Percentiles rank a stretch among this genome's conserved stretches.
phyloP scores from a whole-genome alignment of 2,888 invertebrate genomes.

The Actias luna region DNA sequence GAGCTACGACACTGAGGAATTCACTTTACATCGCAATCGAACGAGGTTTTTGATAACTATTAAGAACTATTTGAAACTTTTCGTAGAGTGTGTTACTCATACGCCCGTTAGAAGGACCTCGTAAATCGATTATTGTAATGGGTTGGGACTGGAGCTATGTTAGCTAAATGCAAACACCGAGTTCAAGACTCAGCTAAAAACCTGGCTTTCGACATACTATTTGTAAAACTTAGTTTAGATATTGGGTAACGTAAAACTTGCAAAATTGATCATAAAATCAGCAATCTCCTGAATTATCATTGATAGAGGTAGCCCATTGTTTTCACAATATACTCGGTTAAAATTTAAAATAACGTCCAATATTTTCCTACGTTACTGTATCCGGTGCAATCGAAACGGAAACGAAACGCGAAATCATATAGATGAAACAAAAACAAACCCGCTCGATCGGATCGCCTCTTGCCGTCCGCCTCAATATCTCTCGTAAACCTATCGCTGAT shows the following conservation, averaged over 20 bases:
- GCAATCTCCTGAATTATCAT: neutral
- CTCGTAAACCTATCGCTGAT: slow-evolving; percentile 4
- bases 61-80: neutral
- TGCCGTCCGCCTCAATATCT: slow-evolving; percentile 2
- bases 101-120: no score
- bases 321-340: neutral
- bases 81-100: neutral
- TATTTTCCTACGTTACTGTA: slow-evolving; percentile 15
- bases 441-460: slow-evolving; percentile 31
- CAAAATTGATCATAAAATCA: no score
- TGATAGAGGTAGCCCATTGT: neutral
- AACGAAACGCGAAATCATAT: slow-evolving; percentile 27
- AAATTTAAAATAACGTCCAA: neutral
- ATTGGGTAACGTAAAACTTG: no score
- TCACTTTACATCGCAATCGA: neutral
- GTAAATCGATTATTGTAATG: no score
- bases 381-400: slow-evolving; percentile 24
- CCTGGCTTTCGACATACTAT: no score
- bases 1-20: slow-evolving; percentile 6
- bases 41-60: neutral
- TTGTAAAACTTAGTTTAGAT: no score
- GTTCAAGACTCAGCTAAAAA: no score
- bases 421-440: slow-evolving; percentile 31
- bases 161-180: no score
- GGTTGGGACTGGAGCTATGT: no score